Evolutionary conservation across 2,888 invertebrate species (phyloP).

Genomic region (Ectobius pallidus): DNA sequence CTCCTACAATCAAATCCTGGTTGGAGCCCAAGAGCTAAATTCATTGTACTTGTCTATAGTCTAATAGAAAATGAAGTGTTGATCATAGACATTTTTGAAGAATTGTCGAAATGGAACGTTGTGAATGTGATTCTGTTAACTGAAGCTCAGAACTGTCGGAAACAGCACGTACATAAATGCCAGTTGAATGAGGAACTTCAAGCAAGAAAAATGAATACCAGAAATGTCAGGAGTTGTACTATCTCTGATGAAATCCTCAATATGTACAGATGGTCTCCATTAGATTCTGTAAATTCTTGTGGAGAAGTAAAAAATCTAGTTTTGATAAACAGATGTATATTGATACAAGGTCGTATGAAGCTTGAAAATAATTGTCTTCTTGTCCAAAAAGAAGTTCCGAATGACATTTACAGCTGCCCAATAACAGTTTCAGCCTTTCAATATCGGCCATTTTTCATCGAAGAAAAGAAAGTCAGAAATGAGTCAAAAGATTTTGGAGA

Average conservation of each 20-base stretch:
- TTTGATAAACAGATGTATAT: background rate
- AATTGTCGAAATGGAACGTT: background rate
- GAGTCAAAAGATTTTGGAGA: background rate
- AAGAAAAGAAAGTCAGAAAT: background rate
- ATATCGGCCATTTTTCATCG: background rate
- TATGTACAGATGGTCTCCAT: background rate
- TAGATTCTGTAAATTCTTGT: background rate
- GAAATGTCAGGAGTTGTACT: background rate
- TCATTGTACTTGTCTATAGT: background rate
- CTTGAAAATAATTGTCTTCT: background rate
- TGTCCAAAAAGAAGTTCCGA: background rate
- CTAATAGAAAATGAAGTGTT: background rate
- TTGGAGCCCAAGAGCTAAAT: conserved; percentile 10
- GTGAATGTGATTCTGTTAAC: background rate
- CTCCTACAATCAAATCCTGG: too few relatives aligned
- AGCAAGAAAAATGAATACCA: background rate
- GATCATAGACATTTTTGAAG: background rate
- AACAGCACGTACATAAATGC: too few relatives aligned
- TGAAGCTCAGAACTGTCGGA: background rate
- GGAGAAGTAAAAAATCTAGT: background rate
- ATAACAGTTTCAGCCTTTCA: background rate
- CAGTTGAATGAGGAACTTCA: background rate
- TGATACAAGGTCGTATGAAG: background rate
- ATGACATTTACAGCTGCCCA: background rate
- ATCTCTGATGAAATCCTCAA: background rate